phyloP scores from a whole-genome alignment of 2,888 invertebrate genomes.

The Tenthredo mesomela region DNA sequence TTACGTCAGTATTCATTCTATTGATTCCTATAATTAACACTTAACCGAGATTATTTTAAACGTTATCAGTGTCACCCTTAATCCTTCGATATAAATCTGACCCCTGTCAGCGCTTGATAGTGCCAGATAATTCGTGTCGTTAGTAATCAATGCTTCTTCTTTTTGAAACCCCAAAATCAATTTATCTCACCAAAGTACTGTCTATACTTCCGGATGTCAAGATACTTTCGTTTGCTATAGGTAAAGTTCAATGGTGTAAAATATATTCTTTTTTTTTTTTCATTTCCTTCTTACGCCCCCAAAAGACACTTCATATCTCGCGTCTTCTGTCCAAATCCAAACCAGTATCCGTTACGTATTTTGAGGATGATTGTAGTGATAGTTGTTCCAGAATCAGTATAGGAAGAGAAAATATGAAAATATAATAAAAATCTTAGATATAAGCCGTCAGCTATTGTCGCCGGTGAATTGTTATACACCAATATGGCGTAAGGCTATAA shows the following conservation, averaged over 20 bases:
- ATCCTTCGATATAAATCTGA: background rate
- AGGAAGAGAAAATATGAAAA: background rate
- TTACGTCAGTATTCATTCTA: background rate
- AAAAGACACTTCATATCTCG: background rate
- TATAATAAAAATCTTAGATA: background rate
- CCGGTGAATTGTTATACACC: constrained; percentile 2
- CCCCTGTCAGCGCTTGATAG: background rate
- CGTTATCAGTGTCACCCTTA: background rate
- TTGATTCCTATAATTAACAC: constrained; percentile 25
- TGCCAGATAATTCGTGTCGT: constrained; percentile 10
- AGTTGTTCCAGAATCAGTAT: background rate
- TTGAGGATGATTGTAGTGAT: background rate
- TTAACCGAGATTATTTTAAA: background rate
- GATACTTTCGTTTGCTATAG: background rate
- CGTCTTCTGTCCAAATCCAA: background rate
- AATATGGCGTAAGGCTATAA: constrained; percentile 1
- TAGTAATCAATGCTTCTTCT: constrained; percentile 5
- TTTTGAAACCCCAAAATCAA: background rate
- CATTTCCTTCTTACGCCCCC: background rate
- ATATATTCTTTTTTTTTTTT: background rate
- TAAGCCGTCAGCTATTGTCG: constrained; percentile 2
- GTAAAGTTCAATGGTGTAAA: background rate
- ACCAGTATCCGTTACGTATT: background rate
- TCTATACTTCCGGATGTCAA: constrained; percentile 2
- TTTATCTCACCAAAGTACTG: constrained; percentile 14